Evolutionary conservation across 2,797 vertebrate genomes (phyloP), one percentile per base, ranked within the genome.

Genomic region (Pelochelys cantorii): DNA sequence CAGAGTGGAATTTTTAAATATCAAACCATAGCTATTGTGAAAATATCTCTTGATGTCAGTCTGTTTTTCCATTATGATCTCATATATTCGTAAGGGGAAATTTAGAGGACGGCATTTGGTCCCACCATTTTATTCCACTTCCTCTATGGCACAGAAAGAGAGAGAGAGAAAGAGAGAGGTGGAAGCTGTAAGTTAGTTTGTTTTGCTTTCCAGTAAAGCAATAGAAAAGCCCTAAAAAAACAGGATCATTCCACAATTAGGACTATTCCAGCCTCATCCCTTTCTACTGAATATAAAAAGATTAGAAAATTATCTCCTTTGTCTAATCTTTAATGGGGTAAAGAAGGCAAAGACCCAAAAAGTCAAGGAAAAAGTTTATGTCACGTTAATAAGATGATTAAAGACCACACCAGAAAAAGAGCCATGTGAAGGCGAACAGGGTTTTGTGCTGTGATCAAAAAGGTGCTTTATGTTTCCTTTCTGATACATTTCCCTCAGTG

Each of bases 61-160:
- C 93, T 97, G 96, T 84, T 85, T 97, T 97, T 97, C 95, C 96
- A 93, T 94, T 86, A 97, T 97, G 96, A 97, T 92, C 95, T 97
- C 96, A 97, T 34, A 80, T 85, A 90, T 90, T 90, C 95, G 96
- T 54, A 83, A 93, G 96, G 96, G 96, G 96, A 89, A 97, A 92
- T 97, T 96, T 87, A 84, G 84, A 96, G 94, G 13, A 81, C 37
- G 94, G 93, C 59, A 93, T 93, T 60, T 95, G 92, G 92, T 95
- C 93, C 96, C 85, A 92, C 88, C 52, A 71, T 86, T 95, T 96
- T 75, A 86, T 75, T 79, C 93, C 94, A 96, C 96, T 97, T 97
- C 96, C 90, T 83, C 85, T 97, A 81, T 96, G 94, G 95, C 92
- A 65, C 62, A 74, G 88, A 93, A 92, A 94, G 89, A 86, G 23